Base-by-base conservation (phyloP, 2,113 vertebrate species). In the Meles meles region DNA sequence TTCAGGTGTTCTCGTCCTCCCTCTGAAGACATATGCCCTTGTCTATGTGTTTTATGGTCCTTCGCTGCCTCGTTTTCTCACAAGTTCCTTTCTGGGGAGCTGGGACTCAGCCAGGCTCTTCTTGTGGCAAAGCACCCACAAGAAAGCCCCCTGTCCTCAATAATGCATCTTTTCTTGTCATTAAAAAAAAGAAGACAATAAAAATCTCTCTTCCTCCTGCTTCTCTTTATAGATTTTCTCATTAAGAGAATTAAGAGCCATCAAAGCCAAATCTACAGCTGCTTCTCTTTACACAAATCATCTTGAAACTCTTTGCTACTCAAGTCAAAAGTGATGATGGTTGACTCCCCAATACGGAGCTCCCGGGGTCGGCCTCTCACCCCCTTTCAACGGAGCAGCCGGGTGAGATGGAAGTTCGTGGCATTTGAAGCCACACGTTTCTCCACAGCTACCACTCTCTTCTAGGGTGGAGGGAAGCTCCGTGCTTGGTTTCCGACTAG, bases 211-310 rank as follows among this genome's bases (percentile, higher is more conserved):
- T 97, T 96, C 90, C 49, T 98, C 76, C 39, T 55, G 52, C 69
- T 97, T 95, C 94, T 90, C 87, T 95, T 98, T 98, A 97, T 97
- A 98, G 96, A 96, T 97, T 98, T 96, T 98, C 95, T 98, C 76
- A 59, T 98, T 98, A 98, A 95, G 98, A 97, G 96, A 97, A 97
- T 98, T 98, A 98, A 98, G 97, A 98, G 92, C 98, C 98, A 98
- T 98, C 98, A 98, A 99, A 98, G 88, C 90, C 88, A 98, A 98
- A 97, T 96, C 93, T 94, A 97, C 97, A 98, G 97, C 98, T 98
- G 98, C 96, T 98, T 98, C 98, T 97, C 97, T 89, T 98, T 98
- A 98, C 88, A 98, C 94, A 74, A 97, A 85, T 96, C 96, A 97
- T 98, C 98, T 97, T 98, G 97, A 98, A 98, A 97, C 77, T 91